Base-by-base conservation (phyloP, 2,797 vertebrate species). In the Nyctalus aviator region DNA sequence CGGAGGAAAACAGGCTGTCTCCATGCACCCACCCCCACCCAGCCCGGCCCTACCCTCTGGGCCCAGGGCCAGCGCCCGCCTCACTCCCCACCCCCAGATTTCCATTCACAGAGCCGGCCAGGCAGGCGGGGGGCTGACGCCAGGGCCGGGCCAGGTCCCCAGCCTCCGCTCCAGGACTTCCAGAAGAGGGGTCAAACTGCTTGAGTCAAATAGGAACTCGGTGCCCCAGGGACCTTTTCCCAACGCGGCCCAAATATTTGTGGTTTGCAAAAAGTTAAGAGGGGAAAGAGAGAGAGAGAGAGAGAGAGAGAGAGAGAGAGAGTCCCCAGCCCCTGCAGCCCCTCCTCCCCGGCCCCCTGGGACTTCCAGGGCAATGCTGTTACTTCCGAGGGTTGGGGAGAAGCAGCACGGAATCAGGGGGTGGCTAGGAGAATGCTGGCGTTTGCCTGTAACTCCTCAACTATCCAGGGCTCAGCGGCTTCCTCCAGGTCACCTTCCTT, bases 1-100 rank as follows among this genome's bases (percentile, higher is more conserved):
- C 97, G 96, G 97, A 98, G 91, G 76, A 96, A 95, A 97, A 94
- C 95, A 95, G 97, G 95, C 97, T 97, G 98, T 95, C 96, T 96
- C 87, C 88, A 95, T 88, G 75, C 72, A 62, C 93, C 93, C 10
- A 37, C 77, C 96, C 94, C 89, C 48, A 3, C 1, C 14, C 78
- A 46, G 82, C 46, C 71, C 8, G 62, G 37, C 72, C 91, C 57
- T 44, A 64, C 83, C 55, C 78, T 20, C 9, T 86, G 7, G 20
- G 57, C 53, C 93, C 48, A 57, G 27, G 64, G 50, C 76, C 44
- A 84, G 85, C 87, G 32, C 89, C 89, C 90, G 48, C 96, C 77
- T 78, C 92, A 15, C 64, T 68, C 95, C 91, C 88, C 44, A 72
- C 66, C 41, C 90, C 0, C 41, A 68, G 88, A 55, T 59, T 85